phyloP scores from a whole-genome alignment of 2,888 invertebrate genomes.

The Tolmerus cingulatus region DNA sequence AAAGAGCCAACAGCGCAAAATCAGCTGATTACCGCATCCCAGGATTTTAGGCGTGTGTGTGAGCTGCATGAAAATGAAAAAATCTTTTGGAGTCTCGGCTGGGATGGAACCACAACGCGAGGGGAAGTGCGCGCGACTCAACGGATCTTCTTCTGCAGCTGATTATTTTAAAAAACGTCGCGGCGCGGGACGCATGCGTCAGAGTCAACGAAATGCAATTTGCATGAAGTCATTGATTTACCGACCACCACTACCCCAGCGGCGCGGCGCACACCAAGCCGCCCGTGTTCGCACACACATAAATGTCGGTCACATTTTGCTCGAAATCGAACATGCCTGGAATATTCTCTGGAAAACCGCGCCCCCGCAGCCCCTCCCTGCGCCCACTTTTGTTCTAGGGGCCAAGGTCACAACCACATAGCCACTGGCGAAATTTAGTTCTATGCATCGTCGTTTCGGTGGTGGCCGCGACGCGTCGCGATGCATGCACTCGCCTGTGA shows the following conservation, averaged over 20 bases:
- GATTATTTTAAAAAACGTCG: not conserved
- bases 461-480: not conserved
- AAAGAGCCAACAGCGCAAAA: not conserved
- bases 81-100: not conserved
- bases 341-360: not conserved
- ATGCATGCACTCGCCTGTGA: not conserved
- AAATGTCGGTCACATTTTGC: not conserved
- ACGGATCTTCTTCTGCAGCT: not conserved
- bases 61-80: not conserved
- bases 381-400: constrained; percentile 38
- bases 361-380: not conserved
- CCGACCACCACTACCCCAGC: not conserved
- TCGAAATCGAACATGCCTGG: constrained; percentile 8
- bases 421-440: not conserved
- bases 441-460: not conserved
- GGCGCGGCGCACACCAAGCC: not conserved
- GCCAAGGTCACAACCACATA: constrained; percentile 46
- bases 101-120: not conserved
- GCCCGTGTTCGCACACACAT: not conserved
- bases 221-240: constrained; percentile 14
- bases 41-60: not conserved
- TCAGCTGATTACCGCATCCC: not conserved
- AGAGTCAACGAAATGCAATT: not conserved
- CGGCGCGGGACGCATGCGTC: not conserved
- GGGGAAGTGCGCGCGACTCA: not conserved